These are phyloP conservation scores for Mesitornis unicolor DNA, from an alignment of 2,113 vertebrate species.

Conservation along the genomic window DNA sequence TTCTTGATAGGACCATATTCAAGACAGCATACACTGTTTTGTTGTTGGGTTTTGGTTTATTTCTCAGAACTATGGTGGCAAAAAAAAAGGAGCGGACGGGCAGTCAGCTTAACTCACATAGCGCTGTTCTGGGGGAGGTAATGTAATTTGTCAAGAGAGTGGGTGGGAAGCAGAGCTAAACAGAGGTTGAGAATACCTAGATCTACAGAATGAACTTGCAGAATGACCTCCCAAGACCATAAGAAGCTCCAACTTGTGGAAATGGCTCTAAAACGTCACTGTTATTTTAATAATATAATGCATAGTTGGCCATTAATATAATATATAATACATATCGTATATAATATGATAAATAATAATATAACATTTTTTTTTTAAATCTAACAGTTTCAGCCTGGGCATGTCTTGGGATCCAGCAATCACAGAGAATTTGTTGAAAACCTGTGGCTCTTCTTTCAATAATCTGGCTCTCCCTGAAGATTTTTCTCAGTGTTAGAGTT, in stretches of 20 bases:
- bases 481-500: neutral
- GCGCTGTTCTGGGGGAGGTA: neutral
- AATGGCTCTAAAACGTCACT: neutral
- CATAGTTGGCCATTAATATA: neutral
- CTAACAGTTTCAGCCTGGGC: neutral
- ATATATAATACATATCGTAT: neutral
- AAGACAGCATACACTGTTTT: neutral
- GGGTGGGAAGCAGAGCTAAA: neutral
- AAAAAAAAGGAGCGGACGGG: neutral
- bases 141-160: neutral
- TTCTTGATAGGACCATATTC: neutral
- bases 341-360: neutral
- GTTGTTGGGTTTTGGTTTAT: too few species aligned
- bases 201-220: neutral
- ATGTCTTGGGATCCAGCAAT: neutral
- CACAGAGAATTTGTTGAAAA: neutral
- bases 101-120: neutral
- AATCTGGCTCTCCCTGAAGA: neutral
- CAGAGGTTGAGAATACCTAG: neutral
- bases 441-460: neutral
- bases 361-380: neutral
- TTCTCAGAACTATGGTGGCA: neutral
- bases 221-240: neutral
- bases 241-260: neutral
- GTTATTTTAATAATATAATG: neutral